Evolutionary conservation across 2,113 vertebrate genomes (phyloP).

Genomic region (Phylloscopus whistleri): DNA sequence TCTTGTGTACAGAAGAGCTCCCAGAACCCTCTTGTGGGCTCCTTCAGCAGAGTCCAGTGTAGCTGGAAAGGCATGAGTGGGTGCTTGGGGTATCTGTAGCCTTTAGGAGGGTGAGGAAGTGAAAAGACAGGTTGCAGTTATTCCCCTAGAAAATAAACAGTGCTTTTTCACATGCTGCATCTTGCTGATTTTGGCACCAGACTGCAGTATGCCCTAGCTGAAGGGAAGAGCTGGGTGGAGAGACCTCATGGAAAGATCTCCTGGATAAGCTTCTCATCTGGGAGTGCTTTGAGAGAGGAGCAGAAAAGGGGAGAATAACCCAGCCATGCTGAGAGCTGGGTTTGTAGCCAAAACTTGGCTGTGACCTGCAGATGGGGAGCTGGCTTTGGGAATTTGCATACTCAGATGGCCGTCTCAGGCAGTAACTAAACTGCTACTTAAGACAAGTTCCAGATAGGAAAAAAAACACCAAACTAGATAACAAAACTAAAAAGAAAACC

Average conservation of each 20-base stretch:
- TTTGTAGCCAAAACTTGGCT: neutral
- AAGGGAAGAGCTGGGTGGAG: constrained; percentile 31
- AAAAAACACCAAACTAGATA: fast-evolving
- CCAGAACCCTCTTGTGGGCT: neutral
- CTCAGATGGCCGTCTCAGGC: neutral
- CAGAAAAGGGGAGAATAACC: neutral
- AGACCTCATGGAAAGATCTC: constrained; percentile 33
- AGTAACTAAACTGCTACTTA: neutral
- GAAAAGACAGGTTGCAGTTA: neutral
- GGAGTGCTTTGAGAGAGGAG: neutral
- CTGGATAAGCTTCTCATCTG: neutral
- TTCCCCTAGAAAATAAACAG: constrained; percentile 38
- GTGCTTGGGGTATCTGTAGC: neutral
- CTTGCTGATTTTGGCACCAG: constrained; percentile 36
- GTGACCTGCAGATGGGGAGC: neutral
- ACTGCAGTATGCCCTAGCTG: neutral
- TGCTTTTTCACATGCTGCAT: neutral
- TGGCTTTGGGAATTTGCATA: neutral
- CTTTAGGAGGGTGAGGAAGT: neutral
- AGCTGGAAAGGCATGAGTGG: neutral
- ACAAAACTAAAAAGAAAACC: neutral
- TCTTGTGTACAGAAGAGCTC: no score
- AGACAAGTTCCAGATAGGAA: neutral
- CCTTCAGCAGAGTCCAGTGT: neutral
- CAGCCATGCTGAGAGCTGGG: fast-evolving